Percentiles rank a stretch among this genome's conserved stretches.
phyloP scores from a whole-genome alignment of 2,888 invertebrate genomes.

The Acleris holmiana region DNA sequence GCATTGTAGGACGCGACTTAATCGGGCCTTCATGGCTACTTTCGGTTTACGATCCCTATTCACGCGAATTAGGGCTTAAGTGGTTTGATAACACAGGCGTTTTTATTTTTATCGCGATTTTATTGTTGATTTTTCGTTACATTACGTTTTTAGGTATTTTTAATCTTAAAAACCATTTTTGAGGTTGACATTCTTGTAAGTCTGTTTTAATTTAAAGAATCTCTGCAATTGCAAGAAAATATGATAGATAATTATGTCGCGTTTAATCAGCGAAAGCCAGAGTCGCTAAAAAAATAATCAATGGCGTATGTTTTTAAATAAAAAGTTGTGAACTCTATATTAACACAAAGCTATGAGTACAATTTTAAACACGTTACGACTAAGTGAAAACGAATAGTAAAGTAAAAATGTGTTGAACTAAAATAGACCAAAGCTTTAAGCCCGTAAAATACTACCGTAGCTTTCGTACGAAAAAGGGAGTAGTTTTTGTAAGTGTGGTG shows the following conservation, averaged over 20 bases:
- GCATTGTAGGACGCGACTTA: constrained; percentile 66
- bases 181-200: too few species aligned
- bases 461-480: constrained; percentile 27
- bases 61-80: constrained; percentile 40
- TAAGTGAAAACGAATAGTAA: not conserved
- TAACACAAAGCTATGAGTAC: too few species aligned
- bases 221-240: too few species aligned
- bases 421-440: not conserved
- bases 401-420: not conserved
- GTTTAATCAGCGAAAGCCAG: too few species aligned
- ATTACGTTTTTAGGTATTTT: not conserved
- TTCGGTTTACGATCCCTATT: constrained; percentile 48
- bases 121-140: not conserved
- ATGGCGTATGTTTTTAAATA: too few species aligned
- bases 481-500: constrained; percentile 12
- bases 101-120: constrained; percentile 11
- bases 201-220: too few species aligned
- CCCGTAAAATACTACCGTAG: constrained; percentile 22
- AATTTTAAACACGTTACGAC: too few species aligned
- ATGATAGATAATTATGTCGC: too few species aligned
- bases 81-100: constrained; percentile 21
- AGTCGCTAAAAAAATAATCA: too few species aligned
- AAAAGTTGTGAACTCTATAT: too few species aligned
- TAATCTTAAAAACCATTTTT: not conserved
- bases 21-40: constrained; percentile 56